Base-by-base conservation (phyloP, 1,140 invertebrate genomes). In the Agrilus planipennis region DNA sequence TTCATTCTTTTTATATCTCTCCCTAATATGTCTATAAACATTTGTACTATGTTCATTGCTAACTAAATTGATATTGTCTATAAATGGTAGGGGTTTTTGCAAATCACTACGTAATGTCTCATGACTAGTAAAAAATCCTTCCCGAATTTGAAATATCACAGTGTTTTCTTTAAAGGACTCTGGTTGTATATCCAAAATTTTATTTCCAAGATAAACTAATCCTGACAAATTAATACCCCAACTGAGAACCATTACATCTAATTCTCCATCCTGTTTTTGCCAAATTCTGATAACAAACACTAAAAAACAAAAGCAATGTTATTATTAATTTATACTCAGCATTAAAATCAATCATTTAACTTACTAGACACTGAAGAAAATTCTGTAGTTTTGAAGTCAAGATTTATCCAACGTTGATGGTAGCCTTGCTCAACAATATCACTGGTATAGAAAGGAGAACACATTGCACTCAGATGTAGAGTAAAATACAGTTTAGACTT, bases 161-260 rank as follows among this genome's bases (percentile, higher is more conserved):
- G 86, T 80, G 57, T 92, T 89, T 12, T 72, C 62, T 49, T 73
- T 72, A 44, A 89, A 80, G 47, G 78, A 75, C 11, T 71, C 68
- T 11, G 80, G 76, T 25, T 83, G 74, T 55, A 81, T 77, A 46
- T 74, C 70, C n/a, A 75, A 66, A 40, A 81, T 59, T 63, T 83
- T 82, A 22, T 79, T 73, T 17, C 84, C 81, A 17, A 91, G 70
- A 47, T 83, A 86, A 29, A 79, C 68, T 5, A 93, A 67, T 6
- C 85, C 85, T 39, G 76, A 82, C 43, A 92, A 81, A 51, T 84
- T 79, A 4, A 93, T 72, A n/a, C 81, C 78, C 85, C 86, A 90
- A 1, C 83, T 77, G 42, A 85, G 75, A 10, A 88, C 59, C 4
- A 78, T 58, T 17, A 61, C 62, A 52, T 77, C 72, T 19, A 55